A percentile compares a stretch with the other conserved stretches of the same genome.
Conservation (phyloP, 1,140 invertebrate genomes). For the Brachionus rubens region DNA sequence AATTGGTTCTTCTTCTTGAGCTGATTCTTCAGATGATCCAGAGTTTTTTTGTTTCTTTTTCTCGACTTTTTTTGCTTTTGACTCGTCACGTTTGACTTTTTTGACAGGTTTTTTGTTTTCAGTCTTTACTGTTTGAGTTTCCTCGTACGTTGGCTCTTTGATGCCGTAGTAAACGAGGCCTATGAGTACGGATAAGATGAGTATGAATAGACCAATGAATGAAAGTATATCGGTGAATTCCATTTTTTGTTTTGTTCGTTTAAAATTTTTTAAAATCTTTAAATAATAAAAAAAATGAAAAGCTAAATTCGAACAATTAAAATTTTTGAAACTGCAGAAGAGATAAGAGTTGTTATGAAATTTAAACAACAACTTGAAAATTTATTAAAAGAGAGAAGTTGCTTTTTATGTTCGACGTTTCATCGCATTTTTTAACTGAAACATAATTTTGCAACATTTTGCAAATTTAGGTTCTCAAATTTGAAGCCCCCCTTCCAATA, state of each 20-base stretch:
- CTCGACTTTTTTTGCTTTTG: background rate
- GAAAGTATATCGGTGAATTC: slow-evolving; percentile 5
- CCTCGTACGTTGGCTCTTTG: background rate
- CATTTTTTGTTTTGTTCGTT: slow-evolving; percentile 6
- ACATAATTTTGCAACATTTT: too few species aligned
- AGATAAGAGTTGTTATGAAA: too few species aligned
- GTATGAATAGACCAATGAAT: background rate
- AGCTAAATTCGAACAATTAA: too few species aligned
- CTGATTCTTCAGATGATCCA: background rate
- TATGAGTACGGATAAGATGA: background rate
- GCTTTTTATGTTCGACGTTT: too few species aligned
- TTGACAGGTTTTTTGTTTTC: background rate
- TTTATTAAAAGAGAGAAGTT: too few species aligned
- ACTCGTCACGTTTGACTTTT: background rate
- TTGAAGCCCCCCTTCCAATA: too few species aligned
- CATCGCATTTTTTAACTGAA: too few species aligned
- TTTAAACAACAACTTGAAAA: too few species aligned
- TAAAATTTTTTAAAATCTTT: background rate
- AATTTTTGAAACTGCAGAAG: too few species aligned
- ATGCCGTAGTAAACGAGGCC: slow-evolving; percentile 30
- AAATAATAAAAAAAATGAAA: background rate
- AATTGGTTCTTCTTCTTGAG: slow-evolving; percentile 21
- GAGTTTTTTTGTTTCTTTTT: slow-evolving; percentile 29
- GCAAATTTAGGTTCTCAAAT: too few species aligned
- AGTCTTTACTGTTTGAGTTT: background rate